phyloP scores from a whole-genome alignment of 92 coral and sea anemone genomes.

The Parazoanthus darwini region DNA sequence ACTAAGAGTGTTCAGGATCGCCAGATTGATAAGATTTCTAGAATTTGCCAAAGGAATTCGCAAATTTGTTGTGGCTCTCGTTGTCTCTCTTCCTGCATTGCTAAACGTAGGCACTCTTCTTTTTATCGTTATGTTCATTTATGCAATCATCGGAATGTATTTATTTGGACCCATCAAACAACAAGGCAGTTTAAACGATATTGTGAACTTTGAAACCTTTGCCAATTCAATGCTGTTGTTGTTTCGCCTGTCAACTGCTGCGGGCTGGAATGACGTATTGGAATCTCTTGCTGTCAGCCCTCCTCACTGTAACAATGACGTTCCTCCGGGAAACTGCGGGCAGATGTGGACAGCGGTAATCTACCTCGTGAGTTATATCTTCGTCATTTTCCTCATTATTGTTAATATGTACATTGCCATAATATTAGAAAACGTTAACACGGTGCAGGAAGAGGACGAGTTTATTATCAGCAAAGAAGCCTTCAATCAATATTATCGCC shows the following conservation, averaged over 20 bases:
- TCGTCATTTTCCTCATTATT: slow-evolving; percentile 76
- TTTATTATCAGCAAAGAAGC: slow-evolving; percentile 83
- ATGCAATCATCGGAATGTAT: slow-evolving; percentile 93
- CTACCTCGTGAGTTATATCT: slow-evolving; percentile 76
- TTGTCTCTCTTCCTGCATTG: slow-evolving; percentile 87
- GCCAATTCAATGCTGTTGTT: slow-evolving; percentile 80
- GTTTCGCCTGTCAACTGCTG: slow-evolving; percentile 84
- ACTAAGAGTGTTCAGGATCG: slow-evolving; percentile 86
- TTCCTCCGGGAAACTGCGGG: slow-evolving; percentile 87
- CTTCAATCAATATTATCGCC: slow-evolving; percentile 80
- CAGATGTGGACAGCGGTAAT: slow-evolving; percentile 67
- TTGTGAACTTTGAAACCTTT: slow-evolving; percentile 90
- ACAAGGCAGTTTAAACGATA: slow-evolving; percentile 81
- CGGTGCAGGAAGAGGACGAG: slow-evolving; percentile 83
- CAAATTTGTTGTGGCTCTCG: slow-evolving; percentile 82
- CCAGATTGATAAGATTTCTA: slow-evolving; percentile 81
- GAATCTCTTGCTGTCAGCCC: slow-evolving; percentile 77
- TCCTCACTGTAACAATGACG: slow-evolving; percentile 77
- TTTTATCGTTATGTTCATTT: slow-evolving; percentile 86
- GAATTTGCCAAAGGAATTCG: slow-evolving; percentile 95
- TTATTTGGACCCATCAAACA: slow-evolving; percentile 81
- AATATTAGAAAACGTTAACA: slow-evolving; percentile 85
- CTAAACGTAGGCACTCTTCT: slow-evolving; percentile 90
- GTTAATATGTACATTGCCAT: slow-evolving; percentile 97
- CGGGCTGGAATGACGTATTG: slow-evolving; percentile 94